phyloP scores from a whole-genome alignment of 1,140 invertebrate genomes.

The Daktulosphaira vitifoliae region DNA sequence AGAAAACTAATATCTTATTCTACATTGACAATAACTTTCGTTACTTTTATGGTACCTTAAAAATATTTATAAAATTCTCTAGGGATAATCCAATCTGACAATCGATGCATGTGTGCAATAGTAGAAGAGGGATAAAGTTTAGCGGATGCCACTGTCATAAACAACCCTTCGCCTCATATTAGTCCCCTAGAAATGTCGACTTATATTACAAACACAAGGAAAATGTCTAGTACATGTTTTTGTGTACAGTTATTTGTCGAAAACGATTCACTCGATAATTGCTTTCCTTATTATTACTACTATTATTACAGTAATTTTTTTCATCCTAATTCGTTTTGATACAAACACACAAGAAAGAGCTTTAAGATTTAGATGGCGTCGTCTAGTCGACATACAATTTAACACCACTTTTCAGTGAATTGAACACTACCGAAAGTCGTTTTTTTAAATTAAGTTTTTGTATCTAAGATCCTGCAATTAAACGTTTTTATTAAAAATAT shows the following conservation, averaged over 20 bases:
- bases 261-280: slow-evolving; percentile 29
- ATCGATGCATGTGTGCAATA: not conserved
- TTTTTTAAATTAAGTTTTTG: no score
- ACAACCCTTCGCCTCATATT: slow-evolving; percentile 1
- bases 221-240: slow-evolving; percentile 7
- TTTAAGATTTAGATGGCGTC: slow-evolving; percentile 14
- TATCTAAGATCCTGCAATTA: no score
- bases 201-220: slow-evolving; percentile 1
- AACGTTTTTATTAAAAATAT: no score
- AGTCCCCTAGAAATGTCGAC: slow-evolving; percentile 17
- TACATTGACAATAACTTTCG: no score
- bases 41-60: no score
- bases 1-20: no score
- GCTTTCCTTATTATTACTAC: slow-evolving; percentile 29
- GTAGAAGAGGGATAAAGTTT: slow-evolving; percentile 14
- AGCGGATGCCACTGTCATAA: slow-evolving; percentile 6
- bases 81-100: not conserved
- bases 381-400: no score
- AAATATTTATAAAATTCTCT: no score
- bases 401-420: no score
- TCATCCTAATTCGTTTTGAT: not conserved
- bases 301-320: not conserved
- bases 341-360: not conserved
- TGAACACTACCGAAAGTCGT: no score
- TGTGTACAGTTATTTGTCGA: not conserved